Percentiles rank a stretch among this genome's conserved stretches.
These are phyloP conservation scores for Pycnonotus jocosus DNA, from an alignment of 2,113 vertebrate genomes.

Conservation along the genomic window DNA sequence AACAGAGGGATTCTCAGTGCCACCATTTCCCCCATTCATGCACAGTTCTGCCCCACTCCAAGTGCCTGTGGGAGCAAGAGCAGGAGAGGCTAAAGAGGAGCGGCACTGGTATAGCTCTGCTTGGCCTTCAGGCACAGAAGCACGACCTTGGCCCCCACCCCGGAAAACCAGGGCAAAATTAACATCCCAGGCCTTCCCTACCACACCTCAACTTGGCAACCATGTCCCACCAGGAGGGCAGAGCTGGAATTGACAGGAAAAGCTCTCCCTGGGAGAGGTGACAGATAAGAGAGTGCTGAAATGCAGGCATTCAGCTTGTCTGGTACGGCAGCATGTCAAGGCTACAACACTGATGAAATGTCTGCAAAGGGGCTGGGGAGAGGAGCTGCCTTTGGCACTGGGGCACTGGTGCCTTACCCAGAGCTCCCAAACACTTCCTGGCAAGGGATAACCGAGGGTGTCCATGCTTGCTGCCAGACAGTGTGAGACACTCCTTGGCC, in stretches of 20 bases:
- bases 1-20: background rate
- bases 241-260: background rate
- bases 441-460: accelerated
- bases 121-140: background rate
- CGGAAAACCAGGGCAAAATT: background rate
- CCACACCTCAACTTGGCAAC: background rate
- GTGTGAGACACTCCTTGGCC: accelerated
- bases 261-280: background rate
- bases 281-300: constrained; percentile 45
- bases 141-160: accelerated
- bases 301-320: background rate
- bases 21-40: background rate
- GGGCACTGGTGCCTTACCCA: background rate
- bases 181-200: background rate
- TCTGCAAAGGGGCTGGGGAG: background rate
- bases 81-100: background rate
- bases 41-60: background rate
- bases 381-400: background rate
- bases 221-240: background rate
- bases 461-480: background rate
- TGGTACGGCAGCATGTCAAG: background rate
- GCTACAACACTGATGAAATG: background rate
- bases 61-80: accelerated
- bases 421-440: background rate
- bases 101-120: background rate